Conservation (phyloP, 2,888 invertebrate genomes). For the Amphipoea oculea region DNA sequence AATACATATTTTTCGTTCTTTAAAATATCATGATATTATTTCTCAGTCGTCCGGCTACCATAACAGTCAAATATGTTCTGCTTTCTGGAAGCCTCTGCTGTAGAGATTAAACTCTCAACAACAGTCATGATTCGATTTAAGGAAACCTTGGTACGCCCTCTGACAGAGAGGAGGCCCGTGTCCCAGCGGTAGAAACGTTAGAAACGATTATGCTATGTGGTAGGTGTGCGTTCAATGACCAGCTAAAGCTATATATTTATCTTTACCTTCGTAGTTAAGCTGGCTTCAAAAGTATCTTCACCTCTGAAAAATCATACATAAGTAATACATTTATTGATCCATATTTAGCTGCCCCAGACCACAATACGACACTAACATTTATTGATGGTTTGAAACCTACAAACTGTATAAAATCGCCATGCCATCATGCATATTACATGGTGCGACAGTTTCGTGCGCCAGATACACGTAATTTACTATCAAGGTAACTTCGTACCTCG, state of each 20-base stretch:
- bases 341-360: slow-evolving; percentile 1
- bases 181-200: no score
- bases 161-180: no score
- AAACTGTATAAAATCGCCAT: slow-evolving; percentile 21
- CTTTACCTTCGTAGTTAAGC: neutral
- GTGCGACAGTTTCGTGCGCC: neutral
- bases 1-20: no score
- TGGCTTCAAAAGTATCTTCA: neutral
- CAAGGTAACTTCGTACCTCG: slow-evolving; percentile 42
- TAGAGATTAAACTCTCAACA: neutral
- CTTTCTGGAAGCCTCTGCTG: neutral
- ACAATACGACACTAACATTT: neutral
- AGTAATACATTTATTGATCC: slow-evolving; percentile 3
- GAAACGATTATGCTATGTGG: no score
- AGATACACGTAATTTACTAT: slow-evolving; percentile 31
- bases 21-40: neutral
- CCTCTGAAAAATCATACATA: neutral
- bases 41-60: neutral
- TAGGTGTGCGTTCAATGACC: neutral
- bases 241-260: neutral
- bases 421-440: slow-evolving; percentile 43
- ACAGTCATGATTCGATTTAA: neutral
- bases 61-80: neutral
- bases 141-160: neutral
- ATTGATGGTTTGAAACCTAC: slow-evolving; percentile 18